phyloP scores from a whole-genome alignment of 1,140 invertebrate genomes.

The Glossosoma conforme region DNA sequence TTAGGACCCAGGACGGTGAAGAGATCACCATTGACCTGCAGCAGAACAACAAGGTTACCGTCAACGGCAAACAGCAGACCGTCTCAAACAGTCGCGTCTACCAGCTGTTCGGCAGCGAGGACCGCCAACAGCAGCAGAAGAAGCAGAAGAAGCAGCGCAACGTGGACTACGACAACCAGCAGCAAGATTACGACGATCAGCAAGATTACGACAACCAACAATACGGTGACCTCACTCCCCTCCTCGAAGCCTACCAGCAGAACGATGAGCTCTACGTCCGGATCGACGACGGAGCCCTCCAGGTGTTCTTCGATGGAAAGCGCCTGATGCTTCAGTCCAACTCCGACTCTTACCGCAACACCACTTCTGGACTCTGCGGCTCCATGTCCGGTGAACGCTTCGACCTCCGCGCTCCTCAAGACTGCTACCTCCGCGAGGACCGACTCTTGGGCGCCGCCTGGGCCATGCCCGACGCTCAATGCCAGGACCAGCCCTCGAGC shows the following conservation, averaged over 20 bases:
- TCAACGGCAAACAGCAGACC: constrained; percentile 38
- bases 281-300: constrained; percentile 45
- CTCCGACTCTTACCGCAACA: constrained; percentile 44
- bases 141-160: constrained; percentile 11
- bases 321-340: constrained; percentile 45
- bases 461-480: constrained; percentile 46
- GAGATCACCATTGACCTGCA: constrained; percentile 39
- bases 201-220: no score
- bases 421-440: constrained; percentile 48
- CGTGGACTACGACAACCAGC: constrained; percentile 28
- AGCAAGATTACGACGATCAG: no score
- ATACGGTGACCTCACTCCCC: no score
- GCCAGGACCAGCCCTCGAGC: constrained; percentile 35
- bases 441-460: constrained; percentile 54
- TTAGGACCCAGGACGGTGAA: constrained; percentile 39
- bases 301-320: constrained; percentile 52
- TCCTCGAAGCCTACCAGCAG: constrained; percentile 46
- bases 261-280: constrained; percentile 48
- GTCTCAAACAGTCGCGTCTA: constrained; percentile 16
- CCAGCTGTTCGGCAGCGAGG: constrained; percentile 2
- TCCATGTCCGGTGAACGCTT: constrained; percentile 54
- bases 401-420: constrained; percentile 56
- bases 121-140: constrained; percentile 25
- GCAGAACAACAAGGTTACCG: constrained; percentile 26
- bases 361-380: constrained; percentile 60